Percentiles rank a stretch among this genome's conserved stretches.
Evolutionary conservation across 2,797 vertebrate genomes (phyloP).

Genomic region (Anguilla pacifica): DNA sequence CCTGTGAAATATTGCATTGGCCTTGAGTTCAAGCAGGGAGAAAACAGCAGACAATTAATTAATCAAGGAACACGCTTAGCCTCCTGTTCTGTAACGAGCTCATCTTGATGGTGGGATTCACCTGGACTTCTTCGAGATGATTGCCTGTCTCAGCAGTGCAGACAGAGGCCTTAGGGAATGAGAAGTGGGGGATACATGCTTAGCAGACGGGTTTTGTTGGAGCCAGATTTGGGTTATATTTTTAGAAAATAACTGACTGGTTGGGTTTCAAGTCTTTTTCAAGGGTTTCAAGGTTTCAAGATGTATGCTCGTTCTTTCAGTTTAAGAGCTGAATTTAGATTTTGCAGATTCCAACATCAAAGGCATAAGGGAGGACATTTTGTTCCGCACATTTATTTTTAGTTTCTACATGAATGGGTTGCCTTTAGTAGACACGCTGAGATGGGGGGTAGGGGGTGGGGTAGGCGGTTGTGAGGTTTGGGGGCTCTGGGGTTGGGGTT

Average conservation of each 20-base stretch:
- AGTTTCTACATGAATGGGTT: not conserved
- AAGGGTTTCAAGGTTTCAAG: too few relatives aligned
- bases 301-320: not conserved
- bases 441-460: too few relatives aligned
- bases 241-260: not conserved
- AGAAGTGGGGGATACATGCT: conserved; percentile 27
- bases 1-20: conserved; percentile 70
- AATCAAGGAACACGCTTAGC: conserved; percentile 67
- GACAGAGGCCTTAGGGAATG: not conserved
- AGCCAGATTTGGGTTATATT: not conserved
- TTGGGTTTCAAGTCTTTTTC: not conserved
- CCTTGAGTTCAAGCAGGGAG: conserved; percentile 71
- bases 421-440: not conserved
- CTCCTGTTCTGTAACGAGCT: conserved; percentile 63
- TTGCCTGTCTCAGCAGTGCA: not conserved
- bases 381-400: not conserved
- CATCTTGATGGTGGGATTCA: conserved; percentile 69
- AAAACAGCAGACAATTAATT: conserved; percentile 72
- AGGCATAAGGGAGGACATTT: not conserved
- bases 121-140: conserved; percentile 51
- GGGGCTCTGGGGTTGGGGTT: not conserved
- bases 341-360: not conserved
- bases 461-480: not conserved
- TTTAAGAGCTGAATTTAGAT: not conserved
- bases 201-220: not conserved